Evolutionary conservation across 2,888 invertebrate genomes (phyloP), one percentile per base, ranked within the genome.

Genomic region (Ectemnius continuus): DNA sequence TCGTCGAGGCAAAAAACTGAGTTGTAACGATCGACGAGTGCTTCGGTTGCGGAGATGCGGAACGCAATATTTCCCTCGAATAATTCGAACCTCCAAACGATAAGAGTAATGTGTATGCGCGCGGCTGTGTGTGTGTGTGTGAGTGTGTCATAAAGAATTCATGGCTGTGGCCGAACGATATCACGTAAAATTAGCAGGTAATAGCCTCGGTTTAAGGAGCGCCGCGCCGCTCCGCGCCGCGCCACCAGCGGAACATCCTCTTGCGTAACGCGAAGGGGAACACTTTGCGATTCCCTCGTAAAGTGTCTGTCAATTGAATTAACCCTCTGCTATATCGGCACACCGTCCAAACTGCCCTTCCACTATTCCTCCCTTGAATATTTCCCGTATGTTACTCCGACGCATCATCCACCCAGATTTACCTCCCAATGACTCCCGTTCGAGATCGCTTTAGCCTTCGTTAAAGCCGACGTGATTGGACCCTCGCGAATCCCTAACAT

Each of bases 241-340:
- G 11, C 48, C 48, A 8, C 3, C 0, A 48, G 52, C 16, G 11
- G 8, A 52, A 13, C 14, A 52, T 16, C 16, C 4, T 14, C 52
- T 16, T 13, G 0, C 52, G 52, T 13, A 6, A 52, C 23, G 1
- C 2, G 23, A 2, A 23, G 0, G 6, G 52, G 52, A 16, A 14
- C 52, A 52, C 2, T 52, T 52, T 52, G 52, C 16, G 16, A 5
- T 6, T 0, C 16, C 16, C 52, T 52, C 52, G 52, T 52, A 52
- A 52, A 52, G 52, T 52, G 52, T 52, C 52, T 11, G n/a, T 16
- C n/a, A 13, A 52, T 52, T 52, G 52, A 52, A 52, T 52, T 52
- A 52, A 52, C 52, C 13, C 52, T 52, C 52, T 11, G 52, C 52
- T 6, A 13, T 2, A 52, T 52, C 52, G 16, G 16, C 16, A 14